These are phyloP conservation scores for Cephalophus harveyi DNA, from an alignment of 2,113 vertebrate species.

Conservation along the genomic window DNA sequence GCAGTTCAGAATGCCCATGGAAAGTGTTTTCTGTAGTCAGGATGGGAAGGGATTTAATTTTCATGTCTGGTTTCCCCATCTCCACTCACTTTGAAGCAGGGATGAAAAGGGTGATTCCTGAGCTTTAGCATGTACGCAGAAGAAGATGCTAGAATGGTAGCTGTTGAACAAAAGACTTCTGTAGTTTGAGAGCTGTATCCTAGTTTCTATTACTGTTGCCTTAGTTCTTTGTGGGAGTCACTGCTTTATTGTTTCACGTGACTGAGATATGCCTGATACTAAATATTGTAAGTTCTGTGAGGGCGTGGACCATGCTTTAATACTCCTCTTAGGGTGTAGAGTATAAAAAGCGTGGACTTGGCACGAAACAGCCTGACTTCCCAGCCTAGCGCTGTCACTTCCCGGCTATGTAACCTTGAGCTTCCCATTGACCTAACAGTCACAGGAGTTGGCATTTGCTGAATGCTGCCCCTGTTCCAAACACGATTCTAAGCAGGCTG, in stretches of 20 bases:
- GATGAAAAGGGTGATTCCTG: background rate
- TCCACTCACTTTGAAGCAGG: background rate
- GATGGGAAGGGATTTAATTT: background rate
- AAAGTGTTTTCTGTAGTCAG: background rate
- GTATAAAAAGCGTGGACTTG: background rate
- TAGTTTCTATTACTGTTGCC: background rate
- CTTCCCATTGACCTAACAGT: conserved; percentile 16
- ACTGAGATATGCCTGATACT: background rate
- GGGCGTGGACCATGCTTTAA: background rate
- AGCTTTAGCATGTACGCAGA: background rate
- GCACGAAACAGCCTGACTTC: conserved; percentile 10
- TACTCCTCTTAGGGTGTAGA: background rate
- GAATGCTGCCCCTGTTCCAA: background rate
- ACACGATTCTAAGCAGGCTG: background rate
- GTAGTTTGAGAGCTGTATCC: background rate
- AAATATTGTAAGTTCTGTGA: background rate
- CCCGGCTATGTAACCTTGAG: conserved; percentile 61
- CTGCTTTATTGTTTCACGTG: background rate
- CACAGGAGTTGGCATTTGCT: conserved; percentile 14
- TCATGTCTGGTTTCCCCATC: background rate
- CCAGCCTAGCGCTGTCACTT: background rate
- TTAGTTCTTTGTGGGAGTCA: background rate
- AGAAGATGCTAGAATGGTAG: background rate
- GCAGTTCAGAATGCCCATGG: background rate
- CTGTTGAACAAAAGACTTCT: background rate